These are phyloP conservation scores for Columbina picui DNA, from an alignment of 2,113 vertebrate species.

Conservation along the genomic window DNA sequence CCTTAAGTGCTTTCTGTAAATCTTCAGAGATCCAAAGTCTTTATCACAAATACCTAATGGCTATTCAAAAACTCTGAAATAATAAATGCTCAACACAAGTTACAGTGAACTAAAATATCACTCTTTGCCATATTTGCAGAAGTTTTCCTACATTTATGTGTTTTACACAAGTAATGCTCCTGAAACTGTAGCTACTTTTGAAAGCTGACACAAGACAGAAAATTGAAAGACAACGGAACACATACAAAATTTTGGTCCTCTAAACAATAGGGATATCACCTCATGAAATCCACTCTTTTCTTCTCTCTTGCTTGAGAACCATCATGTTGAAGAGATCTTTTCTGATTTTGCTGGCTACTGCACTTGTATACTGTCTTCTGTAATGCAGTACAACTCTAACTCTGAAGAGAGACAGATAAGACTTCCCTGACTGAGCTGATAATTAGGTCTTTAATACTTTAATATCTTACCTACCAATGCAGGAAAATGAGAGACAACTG, in stretches of 20 bases:
- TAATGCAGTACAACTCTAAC: background rate
- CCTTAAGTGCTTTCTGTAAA: background rate
- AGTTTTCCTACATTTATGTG: background rate
- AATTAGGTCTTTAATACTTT: background rate
- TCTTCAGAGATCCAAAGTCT: background rate
- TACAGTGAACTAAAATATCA: background rate
- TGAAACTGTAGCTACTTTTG: background rate
- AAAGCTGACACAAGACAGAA: background rate
- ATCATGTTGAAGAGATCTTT: background rate
- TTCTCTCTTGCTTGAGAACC: background rate
- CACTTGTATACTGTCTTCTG: background rate
- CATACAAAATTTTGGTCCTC: background rate
- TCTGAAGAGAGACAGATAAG: background rate
- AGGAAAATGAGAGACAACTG: background rate
- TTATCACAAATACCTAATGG: background rate
- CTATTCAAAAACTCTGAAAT: background rate
- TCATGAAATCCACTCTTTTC: background rate
- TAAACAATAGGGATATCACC: background rate
- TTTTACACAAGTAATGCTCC: background rate
- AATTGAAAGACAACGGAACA: background rate
- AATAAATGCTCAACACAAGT: background rate
- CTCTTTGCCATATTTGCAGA: background rate
- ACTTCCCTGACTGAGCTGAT: background rate
- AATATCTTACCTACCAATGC: background rate
- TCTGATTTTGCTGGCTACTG: background rate